A percentile compares a stretch with the other conserved stretches of the same genome.
Evolutionary conservation across 2,797 vertebrate species (phyloP).

Genomic region (Rhabdomys pumilio): DNA sequence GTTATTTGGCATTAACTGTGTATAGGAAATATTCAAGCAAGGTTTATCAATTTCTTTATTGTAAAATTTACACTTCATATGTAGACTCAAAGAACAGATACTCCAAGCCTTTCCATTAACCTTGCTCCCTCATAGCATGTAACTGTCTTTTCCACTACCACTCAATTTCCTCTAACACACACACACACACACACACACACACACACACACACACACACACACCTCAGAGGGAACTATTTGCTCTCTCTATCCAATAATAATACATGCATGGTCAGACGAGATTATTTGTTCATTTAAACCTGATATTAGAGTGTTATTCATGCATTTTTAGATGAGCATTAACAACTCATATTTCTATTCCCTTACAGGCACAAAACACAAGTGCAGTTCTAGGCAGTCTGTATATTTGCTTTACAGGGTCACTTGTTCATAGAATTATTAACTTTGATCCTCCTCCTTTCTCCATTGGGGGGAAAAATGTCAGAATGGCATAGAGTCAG

Average conservation of each 20-base stretch:
- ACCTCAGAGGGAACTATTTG: neutral
- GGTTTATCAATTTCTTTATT: neutral
- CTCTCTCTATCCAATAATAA: neutral
- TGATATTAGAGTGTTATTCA: neutral
- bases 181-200: neutral
- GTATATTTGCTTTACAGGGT: neutral
- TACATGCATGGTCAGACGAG: neutral
- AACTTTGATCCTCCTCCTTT: neutral
- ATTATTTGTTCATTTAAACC: neutral
- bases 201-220: neutral
- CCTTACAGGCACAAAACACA: neutral
- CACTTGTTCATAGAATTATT: neutral
- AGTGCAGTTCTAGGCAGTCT: neutral
- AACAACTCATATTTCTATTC: neutral
- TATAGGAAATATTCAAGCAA: neutral
- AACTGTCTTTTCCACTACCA: neutral
- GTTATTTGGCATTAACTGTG: neutral
- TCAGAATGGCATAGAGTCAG: neutral
- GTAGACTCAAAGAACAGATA: neutral
- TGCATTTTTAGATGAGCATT: neutral
- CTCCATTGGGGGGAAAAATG: neutral
- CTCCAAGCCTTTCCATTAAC: neutral
- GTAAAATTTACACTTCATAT: neutral
- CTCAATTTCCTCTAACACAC: neutral
- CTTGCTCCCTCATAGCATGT: neutral